Base-by-base conservation (phyloP, 1,140 invertebrate species). In the Diorhabda elongata region DNA sequence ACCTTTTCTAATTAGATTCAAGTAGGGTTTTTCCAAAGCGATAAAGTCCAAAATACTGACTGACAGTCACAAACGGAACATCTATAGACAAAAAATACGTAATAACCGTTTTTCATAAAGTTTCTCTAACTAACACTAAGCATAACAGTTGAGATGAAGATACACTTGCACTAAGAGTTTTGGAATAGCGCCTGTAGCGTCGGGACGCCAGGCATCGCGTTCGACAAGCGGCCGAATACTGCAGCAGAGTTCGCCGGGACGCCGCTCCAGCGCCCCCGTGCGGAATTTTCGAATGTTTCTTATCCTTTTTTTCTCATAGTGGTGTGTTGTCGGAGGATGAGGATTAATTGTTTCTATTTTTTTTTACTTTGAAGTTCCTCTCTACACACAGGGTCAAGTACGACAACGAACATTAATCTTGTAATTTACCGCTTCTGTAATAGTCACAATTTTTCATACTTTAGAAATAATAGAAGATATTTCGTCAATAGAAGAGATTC, bases 241-340 rank as follows among this genome's bases (percentile, higher is more conserved):
- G 74, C 74, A 74, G 69, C 74, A 75, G 74, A 70, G 70, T 71
- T 74, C 67, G 74, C 74, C 74, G 72, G 74, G 74, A 70, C 70
- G 72, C 70, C 69, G 61, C 59, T 63, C 69, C 66, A 68, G 74
- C 70, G 72, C 72, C 74, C 70, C 74, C 74, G 62, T 74, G 72
- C 74, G 74, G 74, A 75, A 70, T 58, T 72, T 73, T 73, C 57
- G 64, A 45, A 60, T 72, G 70, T 64, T 69, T 60, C 58, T 65
- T 66, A 59, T 66, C 64, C 61, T 52, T 64, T 44, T 60, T 47
- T 56, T 42, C 63, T 58, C 42, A 2, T 44, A 42, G 64, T 65
- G 58, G 44, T 42, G 41, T 64, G 5, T 6, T 11, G 9, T 52
- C 8, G 9, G 47, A 65, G 52, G 52, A 58, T 65, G 56, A 9